A percentile compares a stretch with the other conserved stretches of the same genome.
Evolutionary conservation across 2,113 vertebrate genomes (phyloP).

Genomic region (Canis aureus): DNA sequence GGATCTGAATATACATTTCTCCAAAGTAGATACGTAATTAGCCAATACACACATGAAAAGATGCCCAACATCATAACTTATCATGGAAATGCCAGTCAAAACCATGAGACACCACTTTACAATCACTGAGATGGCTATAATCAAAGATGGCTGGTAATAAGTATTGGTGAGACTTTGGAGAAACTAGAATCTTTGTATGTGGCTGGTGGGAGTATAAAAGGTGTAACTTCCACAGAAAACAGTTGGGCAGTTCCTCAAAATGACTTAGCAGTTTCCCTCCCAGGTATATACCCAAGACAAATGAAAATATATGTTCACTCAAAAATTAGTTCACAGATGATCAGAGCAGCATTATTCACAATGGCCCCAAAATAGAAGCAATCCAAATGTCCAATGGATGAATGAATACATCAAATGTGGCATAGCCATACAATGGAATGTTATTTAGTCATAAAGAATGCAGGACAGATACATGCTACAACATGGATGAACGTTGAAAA

Average conservation of each 20-base stretch:
- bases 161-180: neutral
- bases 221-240: neutral
- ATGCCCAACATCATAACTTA: neutral
- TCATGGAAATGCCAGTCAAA: neutral
- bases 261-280: neutral
- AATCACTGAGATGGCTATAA: neutral
- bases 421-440: neutral
- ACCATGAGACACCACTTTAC: neutral
- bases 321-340: neutral
- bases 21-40: neutral
- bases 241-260: neutral
- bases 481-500: neutral
- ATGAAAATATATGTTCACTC: neutral
- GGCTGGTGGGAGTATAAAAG: neutral
- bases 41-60: neutral
- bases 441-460: neutral
- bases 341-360: neutral
- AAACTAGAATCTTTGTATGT: neutral
- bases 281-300: neutral
- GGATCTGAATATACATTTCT: neutral
- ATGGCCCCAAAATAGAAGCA: neutral
- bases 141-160: neutral
- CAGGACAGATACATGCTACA: neutral
- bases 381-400: neutral
- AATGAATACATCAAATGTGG: neutral